These are phyloP conservation scores for Oreotrochilus melanogaster DNA, from an alignment of 2,113 vertebrate species.

Conservation along the genomic window DNA sequence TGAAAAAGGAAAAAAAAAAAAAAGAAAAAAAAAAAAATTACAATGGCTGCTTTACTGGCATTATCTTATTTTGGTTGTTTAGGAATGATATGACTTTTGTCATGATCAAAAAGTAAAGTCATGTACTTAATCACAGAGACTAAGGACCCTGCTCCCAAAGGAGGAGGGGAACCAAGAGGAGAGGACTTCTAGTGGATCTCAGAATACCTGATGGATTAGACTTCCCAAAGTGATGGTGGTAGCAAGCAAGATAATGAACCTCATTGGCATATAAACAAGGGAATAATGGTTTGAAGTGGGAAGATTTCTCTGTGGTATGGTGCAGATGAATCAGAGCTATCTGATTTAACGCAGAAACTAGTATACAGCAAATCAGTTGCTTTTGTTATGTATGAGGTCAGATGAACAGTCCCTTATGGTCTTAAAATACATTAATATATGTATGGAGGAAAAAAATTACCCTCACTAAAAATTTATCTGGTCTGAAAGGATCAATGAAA, in stretches of 20 bases:
- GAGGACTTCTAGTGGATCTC: neutral
- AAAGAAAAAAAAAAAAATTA: too few species aligned
- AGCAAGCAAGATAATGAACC: neutral
- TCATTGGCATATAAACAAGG: neutral
- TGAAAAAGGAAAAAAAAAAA: neutral
- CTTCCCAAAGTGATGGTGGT: neutral
- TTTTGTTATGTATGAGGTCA: constrained; percentile 20
- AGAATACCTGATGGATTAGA: neutral
- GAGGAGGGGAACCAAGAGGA: neutral
- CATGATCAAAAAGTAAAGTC: neutral
- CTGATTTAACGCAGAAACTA: neutral
- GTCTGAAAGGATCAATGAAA: neutral
- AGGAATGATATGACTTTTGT: neutral
- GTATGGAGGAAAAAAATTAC: neutral
- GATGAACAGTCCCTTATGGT: neutral
- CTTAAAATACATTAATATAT: constrained; percentile 40
- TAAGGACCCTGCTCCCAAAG: neutral
- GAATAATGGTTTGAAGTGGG: neutral
- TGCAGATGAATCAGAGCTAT: neutral
- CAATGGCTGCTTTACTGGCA: neutral
- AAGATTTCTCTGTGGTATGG: neutral
- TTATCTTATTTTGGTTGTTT: neutral
- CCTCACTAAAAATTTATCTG: neutral
- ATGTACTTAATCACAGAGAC: neutral
- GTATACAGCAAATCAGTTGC: neutral